These are phyloP conservation scores for Pitangus sulphuratus DNA, from an alignment of 2,797 vertebrate genomes.

Conservation along the genomic window DNA sequence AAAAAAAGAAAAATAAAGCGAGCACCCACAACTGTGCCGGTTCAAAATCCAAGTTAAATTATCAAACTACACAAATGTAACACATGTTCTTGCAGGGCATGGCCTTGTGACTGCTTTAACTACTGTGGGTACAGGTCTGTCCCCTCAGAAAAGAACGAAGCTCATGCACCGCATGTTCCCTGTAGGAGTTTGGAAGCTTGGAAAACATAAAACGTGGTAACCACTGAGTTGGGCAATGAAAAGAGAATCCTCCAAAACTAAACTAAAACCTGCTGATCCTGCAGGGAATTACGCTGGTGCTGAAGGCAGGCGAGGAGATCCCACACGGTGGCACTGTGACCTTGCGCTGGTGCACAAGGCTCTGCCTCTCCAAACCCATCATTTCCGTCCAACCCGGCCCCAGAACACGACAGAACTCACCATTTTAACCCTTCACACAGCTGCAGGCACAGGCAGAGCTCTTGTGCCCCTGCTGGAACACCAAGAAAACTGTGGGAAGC, in stretches of 20 bases:
- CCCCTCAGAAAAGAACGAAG: not conserved
- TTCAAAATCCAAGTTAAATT: not conserved
- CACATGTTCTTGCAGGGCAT: not conserved
- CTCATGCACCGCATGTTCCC: not conserved
- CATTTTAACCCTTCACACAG: not conserved
- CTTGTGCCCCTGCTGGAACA: not conserved
- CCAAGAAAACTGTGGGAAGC: accelerated
- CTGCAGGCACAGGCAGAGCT: accelerated
- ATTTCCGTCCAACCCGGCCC: not conserved
- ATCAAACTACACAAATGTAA: not conserved
- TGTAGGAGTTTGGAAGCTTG: not conserved
- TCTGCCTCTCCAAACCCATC: not conserved
- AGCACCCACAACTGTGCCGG: not conserved
- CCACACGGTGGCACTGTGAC: slow-evolving; percentile 69
- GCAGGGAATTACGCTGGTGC: not conserved
- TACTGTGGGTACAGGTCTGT: not conserved
- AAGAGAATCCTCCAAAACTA: not conserved
- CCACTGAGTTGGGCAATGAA: accelerated
- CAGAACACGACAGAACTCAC: not conserved
- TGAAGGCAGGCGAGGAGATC: not conserved
- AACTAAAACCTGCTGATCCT: not conserved
- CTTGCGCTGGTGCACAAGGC: not conserved
- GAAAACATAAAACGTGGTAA: accelerated
- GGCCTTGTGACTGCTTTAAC: not conserved
- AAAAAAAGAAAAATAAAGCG: not conserved